Evolutionary conservation across 2,113 vertebrate species (phyloP), one percentile per base, ranked within the genome.

Genomic region (Pseudopipra pipra): DNA sequence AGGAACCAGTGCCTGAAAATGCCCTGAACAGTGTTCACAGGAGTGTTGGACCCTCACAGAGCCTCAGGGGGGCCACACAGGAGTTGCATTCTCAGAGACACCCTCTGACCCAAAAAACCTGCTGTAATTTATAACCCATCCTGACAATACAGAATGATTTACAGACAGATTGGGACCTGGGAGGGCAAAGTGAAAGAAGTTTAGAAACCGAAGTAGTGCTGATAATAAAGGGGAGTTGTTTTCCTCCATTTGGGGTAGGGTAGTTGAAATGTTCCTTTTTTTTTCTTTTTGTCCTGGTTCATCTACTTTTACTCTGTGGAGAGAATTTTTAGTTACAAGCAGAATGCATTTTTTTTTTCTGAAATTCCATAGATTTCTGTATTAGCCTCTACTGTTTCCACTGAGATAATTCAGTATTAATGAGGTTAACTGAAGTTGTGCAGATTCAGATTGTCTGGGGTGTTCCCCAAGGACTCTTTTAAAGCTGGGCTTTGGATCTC

Each of bases 341-440:
- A 61, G 62, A 67, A 75, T 27, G n/a, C 41, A 19, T 63, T 77
- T 46, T 39, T 71, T 76, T 86, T 58, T 55, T 22, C 55, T 74
- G 27, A 65, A 85, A 80, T 91, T 65, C 59, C 54, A 47, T 8
- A 25, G 18, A 55, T 80, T 79, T 88, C 52, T 83, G 20, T 44
- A 39, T 90, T 58, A 65, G 28, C 41, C 81, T 85, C 47, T 66
- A 9, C 70, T 89, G 19, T 54, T 93, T 78, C 66, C 74, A 66
- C 51, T 55, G 44, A 54, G 77, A 54, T 78, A 87, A 82, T 89
- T 95, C 76, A 46, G 14, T 59, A 63, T 89, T 91, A 96, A 89
- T 91, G 84, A 93, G 83, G 93, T 87, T 93, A 95, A 93, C 55
- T 71, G 68, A 25, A 84, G 46, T 81, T 91, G 80, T 95, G 59